These are phyloP conservation scores for Turdus rufiventris DNA, from an alignment of 2,113 vertebrate species.

Conservation along the genomic window DNA sequence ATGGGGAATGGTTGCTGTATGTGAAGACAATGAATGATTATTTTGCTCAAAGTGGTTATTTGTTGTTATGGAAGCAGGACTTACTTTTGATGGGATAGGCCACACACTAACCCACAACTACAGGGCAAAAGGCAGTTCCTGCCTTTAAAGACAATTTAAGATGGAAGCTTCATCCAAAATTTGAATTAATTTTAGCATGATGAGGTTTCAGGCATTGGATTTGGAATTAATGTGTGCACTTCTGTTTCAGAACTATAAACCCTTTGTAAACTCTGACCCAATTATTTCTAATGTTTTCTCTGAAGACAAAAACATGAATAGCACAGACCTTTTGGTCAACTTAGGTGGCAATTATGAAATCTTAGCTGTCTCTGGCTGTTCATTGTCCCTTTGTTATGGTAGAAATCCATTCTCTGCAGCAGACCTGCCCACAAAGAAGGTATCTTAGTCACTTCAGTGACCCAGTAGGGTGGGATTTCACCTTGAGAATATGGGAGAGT, in stretches of 20 bases:
- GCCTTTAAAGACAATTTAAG: not conserved
- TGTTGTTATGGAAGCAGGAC: not conserved
- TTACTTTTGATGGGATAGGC: not conserved
- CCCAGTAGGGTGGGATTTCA: not conserved
- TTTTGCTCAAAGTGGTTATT: constrained; percentile 9
- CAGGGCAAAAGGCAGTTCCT: not conserved
- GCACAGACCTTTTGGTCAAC: not conserved
- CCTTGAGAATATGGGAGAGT: not conserved
- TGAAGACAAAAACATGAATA: not conserved
- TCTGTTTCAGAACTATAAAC: not conserved
- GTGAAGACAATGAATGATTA: not conserved
- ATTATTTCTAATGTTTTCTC: not conserved
- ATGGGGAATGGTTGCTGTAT: not conserved
- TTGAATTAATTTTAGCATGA: not conserved
- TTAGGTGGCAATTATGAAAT: not conserved
- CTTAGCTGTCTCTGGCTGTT: not conserved
- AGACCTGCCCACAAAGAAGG: not conserved
- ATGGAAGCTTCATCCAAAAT: not conserved
- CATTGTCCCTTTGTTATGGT: not conserved
- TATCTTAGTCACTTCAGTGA: not conserved
- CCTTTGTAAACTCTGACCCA: not conserved
- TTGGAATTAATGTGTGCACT: not conserved
- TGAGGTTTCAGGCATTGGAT: not conserved
- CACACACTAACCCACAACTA: not conserved
- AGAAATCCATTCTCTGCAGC: not conserved